Base-by-base conservation (phyloP, 2,113 vertebrate species). In the Ciconia boyciana region DNA sequence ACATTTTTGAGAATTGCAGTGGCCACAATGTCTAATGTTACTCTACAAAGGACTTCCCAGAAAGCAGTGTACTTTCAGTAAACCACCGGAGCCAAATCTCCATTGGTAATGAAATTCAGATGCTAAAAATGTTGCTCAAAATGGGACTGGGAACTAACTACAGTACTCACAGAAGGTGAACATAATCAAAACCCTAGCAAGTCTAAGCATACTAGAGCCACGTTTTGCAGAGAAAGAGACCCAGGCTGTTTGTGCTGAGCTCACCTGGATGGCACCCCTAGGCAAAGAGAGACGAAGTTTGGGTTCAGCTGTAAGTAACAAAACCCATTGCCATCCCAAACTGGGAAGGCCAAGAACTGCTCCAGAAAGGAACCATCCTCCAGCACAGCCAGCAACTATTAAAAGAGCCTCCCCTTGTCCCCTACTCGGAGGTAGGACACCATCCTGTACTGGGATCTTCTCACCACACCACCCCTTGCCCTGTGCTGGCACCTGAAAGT, bases 21-120 rank as follows among this genome's bases (percentile, higher is more conserved):
- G 76, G 83, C 84, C 93, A 55, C 80, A 39, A 20, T 0, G 10
- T 64, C 84, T 91, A 90, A 11, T 16, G 62, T 82, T 97, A 88
- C 86, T 28, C 51, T 58, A 54, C 85, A 79, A 80, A 3, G 11
- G 49, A 26, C 85, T 96, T 95, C 90, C 91, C 97, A 94, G 96
- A 95, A 95, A 94, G 89, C 44, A 64, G 52, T 1, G 21, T 36
- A 44, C 83, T 86, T 60, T 72, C 85, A 95, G 87, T 65, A 89
- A 95, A 60, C 36, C 78, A 74, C 78, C 20, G 31, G 55, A 82
- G 83, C 93, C 96, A 96, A 91, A 92, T 39, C 68, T 74, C 62
- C 52, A 66, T 41, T 13, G 22, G 22, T 93, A 96, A 96, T 96
- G 85, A 95, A 89, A 94, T 49, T 92, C 96, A 97, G 92, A 85